Evolutionary conservation across 2,797 vertebrate species (phyloP).

Genomic region (Myotis pilosus): DNA sequence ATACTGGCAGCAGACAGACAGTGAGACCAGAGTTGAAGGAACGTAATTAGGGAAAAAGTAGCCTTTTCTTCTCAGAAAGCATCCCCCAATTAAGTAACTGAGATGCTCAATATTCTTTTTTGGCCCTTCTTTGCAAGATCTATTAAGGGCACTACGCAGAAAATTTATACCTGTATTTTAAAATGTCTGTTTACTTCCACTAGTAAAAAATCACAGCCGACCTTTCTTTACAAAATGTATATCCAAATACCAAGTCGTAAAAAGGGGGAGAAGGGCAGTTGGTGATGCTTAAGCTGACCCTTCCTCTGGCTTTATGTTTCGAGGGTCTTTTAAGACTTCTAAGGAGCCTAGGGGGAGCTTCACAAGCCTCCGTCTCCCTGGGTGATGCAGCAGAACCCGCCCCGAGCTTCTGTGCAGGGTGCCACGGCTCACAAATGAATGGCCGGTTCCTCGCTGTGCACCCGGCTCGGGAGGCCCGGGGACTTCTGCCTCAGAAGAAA

Average conservation of each 20-base stretch:
- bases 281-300: neutral
- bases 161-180: neutral
- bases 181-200: neutral
- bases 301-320: neutral
- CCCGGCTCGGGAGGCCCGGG: neutral
- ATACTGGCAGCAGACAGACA: neutral
- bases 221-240: neutral
- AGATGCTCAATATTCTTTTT: neutral
- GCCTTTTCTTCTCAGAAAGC: neutral
- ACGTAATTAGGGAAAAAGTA: neutral
- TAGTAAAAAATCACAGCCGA: neutral
- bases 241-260: neutral
- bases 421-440: neutral
- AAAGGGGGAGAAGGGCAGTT: neutral
- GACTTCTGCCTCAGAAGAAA: neutral
- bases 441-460: neutral
- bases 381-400: neutral
- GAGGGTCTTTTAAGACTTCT: neutral
- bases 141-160: neutral
- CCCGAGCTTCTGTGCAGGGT: neutral
- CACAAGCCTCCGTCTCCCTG: neutral
- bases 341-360: neutral
- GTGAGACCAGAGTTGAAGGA: neutral
- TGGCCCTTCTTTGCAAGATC: neutral
- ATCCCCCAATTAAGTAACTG: neutral